Base-by-base conservation (phyloP, 2,888 invertebrate species). In the Chymomyza fuscimana region DNA sequence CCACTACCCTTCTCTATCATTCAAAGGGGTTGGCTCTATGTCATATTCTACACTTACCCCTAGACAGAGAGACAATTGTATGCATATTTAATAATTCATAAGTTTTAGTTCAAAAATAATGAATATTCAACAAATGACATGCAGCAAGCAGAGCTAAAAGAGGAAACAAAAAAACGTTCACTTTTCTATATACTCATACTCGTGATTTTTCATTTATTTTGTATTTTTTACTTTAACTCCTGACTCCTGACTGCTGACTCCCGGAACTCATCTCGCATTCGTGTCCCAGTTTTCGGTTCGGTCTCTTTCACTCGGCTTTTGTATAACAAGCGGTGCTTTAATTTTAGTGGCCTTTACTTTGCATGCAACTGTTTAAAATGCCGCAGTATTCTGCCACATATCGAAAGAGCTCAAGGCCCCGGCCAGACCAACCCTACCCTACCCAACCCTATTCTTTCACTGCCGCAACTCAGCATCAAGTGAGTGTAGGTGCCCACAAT, bases 31-130 rank as follows among this genome's bases (percentile, higher is more conserved):
- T 46, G 12, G 40, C 12, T 46, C 40, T 46, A 12, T 12, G 40
- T 46, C 12, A 46, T 46, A 46, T 46, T 46, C 40, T 46, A 46
- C 40, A 12, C 40, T 46, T 46, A 46, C 40, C 40, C 40, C 40
- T n/a, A 58, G 25, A 40, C 56, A 25, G 54, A 16, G 58, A 74
- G 72, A 86, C 86, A 88, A 88, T 88, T 88, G 88, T 72, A 73
- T 88, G 80, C 85, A 81, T 86, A 85, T 88, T 88, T 86, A 80
- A 85, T 88, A 88, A 88, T 85, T 88, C 85, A 85, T 84, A 88
- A 88, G 88, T 78, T 66, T 82, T 79, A 84, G 79, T 79, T 77
- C 50, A 29, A 72, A 71, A 81, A 86, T 76, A 50, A 19, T 83
- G 87, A 87, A 87, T 83, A 83, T 87, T 87, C 87, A 87, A 76